A percentile compares a stretch with the other conserved stretches of the same genome.
Evolutionary conservation across 2,888 invertebrate genomes (phyloP).

Genomic region (Phanerotoma sp.): DNA sequence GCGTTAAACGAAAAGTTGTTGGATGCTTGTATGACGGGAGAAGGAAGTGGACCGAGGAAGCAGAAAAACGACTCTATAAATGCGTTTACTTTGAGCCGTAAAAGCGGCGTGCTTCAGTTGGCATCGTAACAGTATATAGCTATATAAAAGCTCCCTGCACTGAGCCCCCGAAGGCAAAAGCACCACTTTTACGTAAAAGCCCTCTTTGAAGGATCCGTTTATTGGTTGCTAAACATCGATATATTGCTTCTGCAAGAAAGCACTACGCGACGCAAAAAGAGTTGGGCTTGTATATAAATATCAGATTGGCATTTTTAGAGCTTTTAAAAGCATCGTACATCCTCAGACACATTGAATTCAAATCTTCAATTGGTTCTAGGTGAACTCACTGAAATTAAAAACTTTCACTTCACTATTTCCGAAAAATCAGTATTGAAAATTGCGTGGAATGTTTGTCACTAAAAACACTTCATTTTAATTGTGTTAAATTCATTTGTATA

Average conservation of each 20-base stretch:
- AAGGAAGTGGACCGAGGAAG: conserved; percentile 29
- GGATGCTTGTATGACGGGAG: conserved; percentile 16
- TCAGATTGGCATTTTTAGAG: conserved; percentile 1
- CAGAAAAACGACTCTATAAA: conserved; percentile 52
- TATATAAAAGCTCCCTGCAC: conserved; percentile 37
- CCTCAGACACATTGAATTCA: too few relatives aligned
- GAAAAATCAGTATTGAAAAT: too few relatives aligned
- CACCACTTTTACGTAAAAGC: conserved; percentile 55
- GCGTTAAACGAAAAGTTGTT: conserved; percentile 45
- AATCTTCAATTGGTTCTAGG: too few relatives aligned
- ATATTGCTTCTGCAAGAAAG: conserved; percentile 51
- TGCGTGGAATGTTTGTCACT: too few relatives aligned
- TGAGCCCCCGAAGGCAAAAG: conserved; percentile 42
- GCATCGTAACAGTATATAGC: conserved; percentile 40
- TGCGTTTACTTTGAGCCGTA: conserved; percentile 55
- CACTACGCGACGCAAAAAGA: conserved; percentile 26
- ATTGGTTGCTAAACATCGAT: conserved; percentile 58
- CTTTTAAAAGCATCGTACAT: too few relatives aligned
- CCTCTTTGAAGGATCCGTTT: conserved; percentile 57
- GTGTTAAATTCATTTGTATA: too few relatives aligned
- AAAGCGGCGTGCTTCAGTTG: conserved; percentile 51
- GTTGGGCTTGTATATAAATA: conserved; percentile 1
- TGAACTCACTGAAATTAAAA: too few relatives aligned
- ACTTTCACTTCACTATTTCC: too few relatives aligned
- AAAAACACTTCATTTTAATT: too few relatives aligned